Evolutionary conservation across 2,888 invertebrate genomes (phyloP), one percentile per base, ranked within the genome.

Genomic region (Sesia bembeciformis): DNA sequence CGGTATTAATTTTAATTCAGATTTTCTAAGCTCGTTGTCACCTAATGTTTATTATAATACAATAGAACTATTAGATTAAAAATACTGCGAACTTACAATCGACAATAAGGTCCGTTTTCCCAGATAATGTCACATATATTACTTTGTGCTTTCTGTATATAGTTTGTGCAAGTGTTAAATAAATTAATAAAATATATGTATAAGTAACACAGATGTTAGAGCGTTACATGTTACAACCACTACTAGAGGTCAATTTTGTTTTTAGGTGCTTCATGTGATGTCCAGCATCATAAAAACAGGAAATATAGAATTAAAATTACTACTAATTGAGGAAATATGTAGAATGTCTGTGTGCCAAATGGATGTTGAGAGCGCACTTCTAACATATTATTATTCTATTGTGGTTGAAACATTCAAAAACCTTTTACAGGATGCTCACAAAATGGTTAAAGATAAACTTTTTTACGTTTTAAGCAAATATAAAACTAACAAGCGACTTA

Each of bases 231-330:
- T 23, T 23, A 23, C 23, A 23, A 23, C 23, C 23, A 23, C 23
- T 23, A 23, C 23, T n/a, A 23, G 23, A 23, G 23, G 23, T 23
- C 23, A 23, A 23, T 40, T 40, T 41, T 38, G 40, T 46, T 68
- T 72, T 52, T 62, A 88, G 87, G 67, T 84, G 41, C 66, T 82
- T 7, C 77, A 81, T 56, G 64, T 72, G 3, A 68, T 81, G 40
- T 68, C 71, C 23, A 67, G 62, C 51, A 67, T 83, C 40, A 58
- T 76, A 46, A 59, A 67, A 54, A 63, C 66, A n/a, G 68, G 70
- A n/a, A 76, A 74, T 57, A 64, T 60, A 4, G 82, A 82, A 65
- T 58, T 78, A 39, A 75, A 76, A 57, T 57, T 78, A 54, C 54
- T 76, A 5, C 54, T 81, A 40, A 70, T 76, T 6, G 67, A 74